phyloP scores from a whole-genome alignment of 2,888 invertebrate species.

The Halictus ligatus region DNA sequence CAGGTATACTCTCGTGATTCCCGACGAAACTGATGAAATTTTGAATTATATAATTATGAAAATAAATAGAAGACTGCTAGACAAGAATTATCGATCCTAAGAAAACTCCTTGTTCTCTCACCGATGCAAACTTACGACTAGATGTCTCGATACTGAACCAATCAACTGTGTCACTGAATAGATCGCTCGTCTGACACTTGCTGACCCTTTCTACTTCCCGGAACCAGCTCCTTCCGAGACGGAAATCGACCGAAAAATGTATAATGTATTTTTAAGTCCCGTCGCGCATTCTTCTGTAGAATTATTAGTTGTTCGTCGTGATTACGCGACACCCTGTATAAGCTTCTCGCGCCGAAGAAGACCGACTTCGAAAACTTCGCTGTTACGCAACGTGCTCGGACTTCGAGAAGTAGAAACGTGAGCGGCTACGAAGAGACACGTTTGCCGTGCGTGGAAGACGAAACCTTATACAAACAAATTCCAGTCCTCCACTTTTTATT shows the following conservation, averaged over 20 bases:
- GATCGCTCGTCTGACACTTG: background rate
- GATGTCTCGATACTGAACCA: too few relatives aligned
- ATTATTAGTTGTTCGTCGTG: background rate
- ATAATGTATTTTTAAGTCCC: background rate
- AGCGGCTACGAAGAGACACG: background rate
- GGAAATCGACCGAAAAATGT: background rate
- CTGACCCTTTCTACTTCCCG: background rate
- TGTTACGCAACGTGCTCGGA: background rate
- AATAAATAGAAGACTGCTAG: too few relatives aligned
- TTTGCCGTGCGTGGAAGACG: background rate
- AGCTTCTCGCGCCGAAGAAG: background rate
- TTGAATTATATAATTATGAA: too few relatives aligned
- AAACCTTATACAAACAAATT: background rate
- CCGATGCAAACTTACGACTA: too few relatives aligned
- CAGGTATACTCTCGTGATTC: too few relatives aligned
- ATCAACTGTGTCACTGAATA: background rate
- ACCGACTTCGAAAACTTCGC: background rate
- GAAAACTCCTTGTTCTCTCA: too few relatives aligned
- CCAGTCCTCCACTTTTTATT: slow-evolving; percentile 1
- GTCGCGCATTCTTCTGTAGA: background rate
- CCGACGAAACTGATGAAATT: too few relatives aligned
- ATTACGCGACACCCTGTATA: background rate
- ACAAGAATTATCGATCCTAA: too few relatives aligned
- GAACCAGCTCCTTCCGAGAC: background rate
- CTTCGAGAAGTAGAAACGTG: slow-evolving; percentile 3